Evolutionary conservation across 2,113 vertebrate genomes (phyloP).

Genomic region (Nothocercus julius): DNA sequence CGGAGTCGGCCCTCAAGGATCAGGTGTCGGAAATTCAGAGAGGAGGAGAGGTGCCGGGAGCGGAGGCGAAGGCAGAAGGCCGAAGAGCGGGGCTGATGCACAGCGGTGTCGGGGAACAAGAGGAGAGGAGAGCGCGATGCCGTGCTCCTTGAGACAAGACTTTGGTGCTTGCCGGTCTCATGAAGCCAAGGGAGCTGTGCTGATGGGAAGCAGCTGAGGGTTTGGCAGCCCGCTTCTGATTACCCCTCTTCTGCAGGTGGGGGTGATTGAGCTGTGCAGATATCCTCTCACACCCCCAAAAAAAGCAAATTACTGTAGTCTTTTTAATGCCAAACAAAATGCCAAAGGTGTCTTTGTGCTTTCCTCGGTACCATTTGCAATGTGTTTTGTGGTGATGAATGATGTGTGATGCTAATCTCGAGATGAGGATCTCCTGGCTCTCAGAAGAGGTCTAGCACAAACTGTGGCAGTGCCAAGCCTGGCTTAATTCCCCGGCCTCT

Average conservation of each 20-base stretch:
- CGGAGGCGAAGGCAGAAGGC: not conserved
- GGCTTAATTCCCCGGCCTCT: not conserved
- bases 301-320: not conserved
- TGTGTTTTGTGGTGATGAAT: not conserved
- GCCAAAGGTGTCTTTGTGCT: not conserved
- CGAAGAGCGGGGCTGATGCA: not conserved
- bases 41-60: not conserved
- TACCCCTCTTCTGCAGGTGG: not conserved
- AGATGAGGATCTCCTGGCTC: not conserved
- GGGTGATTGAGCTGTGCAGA: not conserved
- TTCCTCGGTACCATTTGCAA: not conserved
- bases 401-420: not conserved
- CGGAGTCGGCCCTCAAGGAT: not conserved
- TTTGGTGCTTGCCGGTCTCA: not conserved
- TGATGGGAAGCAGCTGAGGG: not conserved
- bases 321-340: not conserved
- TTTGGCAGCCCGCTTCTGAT: not conserved
- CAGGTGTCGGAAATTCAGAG: not conserved
- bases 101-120: too few species aligned
- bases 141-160: not conserved
- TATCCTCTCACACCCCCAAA: not conserved
- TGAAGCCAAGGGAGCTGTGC: not conserved
- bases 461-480: too few species aligned
- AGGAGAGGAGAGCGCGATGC: not conserved
- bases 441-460: not conserved